A percentile compares a stretch with the other conserved stretches of the same genome.
These are phyloP conservation scores for Caenorhabditis briggsae DNA, from an alignment of 1,140 invertebrate species.

Conservation along the genomic window DNA sequence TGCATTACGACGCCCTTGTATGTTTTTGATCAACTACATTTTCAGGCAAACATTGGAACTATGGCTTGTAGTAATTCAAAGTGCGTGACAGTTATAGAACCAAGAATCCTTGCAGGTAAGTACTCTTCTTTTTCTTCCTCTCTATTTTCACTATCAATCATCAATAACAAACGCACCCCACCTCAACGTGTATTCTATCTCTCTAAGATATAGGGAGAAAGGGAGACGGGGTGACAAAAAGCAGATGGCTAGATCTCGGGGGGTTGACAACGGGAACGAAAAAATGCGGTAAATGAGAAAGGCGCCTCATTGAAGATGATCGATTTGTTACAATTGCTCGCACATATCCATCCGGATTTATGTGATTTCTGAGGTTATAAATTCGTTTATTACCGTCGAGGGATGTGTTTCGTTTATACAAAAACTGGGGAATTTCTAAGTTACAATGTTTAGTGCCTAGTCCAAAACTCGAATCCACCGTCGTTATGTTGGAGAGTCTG, in stretches of 20 bases:
- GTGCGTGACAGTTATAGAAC: conserved; percentile 75
- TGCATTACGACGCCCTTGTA: background rate
- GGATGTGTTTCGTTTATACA: too few species aligned
- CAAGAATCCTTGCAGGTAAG: conserved; percentile 72
- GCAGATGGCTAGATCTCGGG: background rate
- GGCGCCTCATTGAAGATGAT: conserved; percentile 51
- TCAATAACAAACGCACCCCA: background rate
- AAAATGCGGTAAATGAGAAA: conserved; percentile 53
- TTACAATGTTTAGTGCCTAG: too few species aligned
- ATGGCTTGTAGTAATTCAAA: conserved; percentile 74
- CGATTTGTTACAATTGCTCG: conserved; percentile 32
- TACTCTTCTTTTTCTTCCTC: background rate
- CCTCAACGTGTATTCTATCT: conserved; percentile 23
- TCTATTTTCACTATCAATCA: background rate
- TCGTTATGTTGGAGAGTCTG: too few species aligned
- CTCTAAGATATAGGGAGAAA: background rate
- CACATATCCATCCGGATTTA: conserved; percentile 2
- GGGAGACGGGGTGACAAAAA: background rate
- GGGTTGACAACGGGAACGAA: background rate
- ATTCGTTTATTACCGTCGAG: too few species aligned
- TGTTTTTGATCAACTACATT: conserved; percentile 45
- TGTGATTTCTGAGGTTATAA: background rate
- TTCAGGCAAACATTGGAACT: conserved; percentile 58
- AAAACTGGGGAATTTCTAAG: too few species aligned
- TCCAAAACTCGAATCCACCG: too few species aligned